These are phyloP conservation scores for Antheraea assamensis DNA, from an alignment of 2,888 invertebrate genomes.

Conservation along the genomic window DNA sequence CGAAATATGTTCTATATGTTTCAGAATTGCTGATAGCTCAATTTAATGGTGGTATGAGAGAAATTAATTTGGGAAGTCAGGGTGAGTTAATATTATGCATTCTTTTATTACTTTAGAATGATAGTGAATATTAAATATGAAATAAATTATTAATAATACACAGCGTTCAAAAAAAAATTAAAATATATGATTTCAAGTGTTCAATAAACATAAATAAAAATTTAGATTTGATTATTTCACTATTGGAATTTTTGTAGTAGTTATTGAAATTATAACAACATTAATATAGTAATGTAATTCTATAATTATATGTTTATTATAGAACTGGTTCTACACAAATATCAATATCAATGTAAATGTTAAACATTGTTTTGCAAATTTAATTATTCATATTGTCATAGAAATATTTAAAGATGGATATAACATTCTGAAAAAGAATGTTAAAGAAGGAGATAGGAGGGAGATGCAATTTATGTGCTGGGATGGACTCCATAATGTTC, in stretches of 20 bases:
- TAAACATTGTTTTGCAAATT: background rate
- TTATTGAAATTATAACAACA: too few species aligned
- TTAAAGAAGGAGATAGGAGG: background rate
- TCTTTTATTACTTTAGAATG: background rate
- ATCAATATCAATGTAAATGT: background rate
- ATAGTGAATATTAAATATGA: background rate
- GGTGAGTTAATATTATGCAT: slow-evolving; percentile 53
- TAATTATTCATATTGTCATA: background rate
- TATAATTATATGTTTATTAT: too few species aligned
- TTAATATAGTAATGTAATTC: too few species aligned
- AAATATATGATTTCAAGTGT: too few species aligned
- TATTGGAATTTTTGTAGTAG: too few species aligned
- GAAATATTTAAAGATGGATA: background rate
- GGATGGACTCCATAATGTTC: background rate
- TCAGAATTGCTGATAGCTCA: slow-evolving; percentile 68
- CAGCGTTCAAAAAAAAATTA: too few species aligned
- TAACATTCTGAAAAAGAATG: background rate
- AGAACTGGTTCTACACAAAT: background rate
- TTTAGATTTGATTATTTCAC: too few species aligned
- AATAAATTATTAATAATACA: background rate
- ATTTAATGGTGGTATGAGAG: slow-evolving; percentile 65
- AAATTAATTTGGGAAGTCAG: slow-evolving; percentile 56
- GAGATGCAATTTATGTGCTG: background rate
- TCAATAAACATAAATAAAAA: too few species aligned
- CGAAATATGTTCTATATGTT: slow-evolving; percentile 30